A percentile compares a stretch with the other conserved stretches of the same genome.
Conservation (phyloP, 2,113 vertebrate genomes). For the Lophius piscatorius region DNA sequence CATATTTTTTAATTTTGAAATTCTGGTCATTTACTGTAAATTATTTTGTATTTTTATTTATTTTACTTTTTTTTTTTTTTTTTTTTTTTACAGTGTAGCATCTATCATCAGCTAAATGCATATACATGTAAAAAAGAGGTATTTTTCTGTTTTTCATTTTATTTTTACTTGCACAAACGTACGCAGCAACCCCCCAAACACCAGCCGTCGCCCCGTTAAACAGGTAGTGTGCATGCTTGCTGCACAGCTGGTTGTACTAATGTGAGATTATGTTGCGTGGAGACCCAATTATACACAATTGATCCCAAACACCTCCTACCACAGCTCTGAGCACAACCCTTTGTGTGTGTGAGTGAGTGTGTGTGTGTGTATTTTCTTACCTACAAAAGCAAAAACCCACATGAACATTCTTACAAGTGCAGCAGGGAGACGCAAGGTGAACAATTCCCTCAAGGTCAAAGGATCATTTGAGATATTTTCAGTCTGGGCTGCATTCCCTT, state of each 20-base stretch:
- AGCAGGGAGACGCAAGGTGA: too few relatives aligned
- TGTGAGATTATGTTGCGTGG: constrained; percentile 70
- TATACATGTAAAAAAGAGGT: too few relatives aligned
- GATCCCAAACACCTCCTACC: constrained; percentile 59
- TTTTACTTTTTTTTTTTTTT: too few relatives aligned
- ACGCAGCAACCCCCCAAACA: constrained; percentile 40
- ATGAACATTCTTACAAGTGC: constrained; percentile 22
- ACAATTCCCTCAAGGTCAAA: constrained; percentile 43
- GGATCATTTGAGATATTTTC: constrained; percentile 15
- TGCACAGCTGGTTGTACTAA: constrained; percentile 66
- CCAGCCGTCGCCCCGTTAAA: constrained; percentile 7
- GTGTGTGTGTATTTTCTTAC: constrained; percentile 27
- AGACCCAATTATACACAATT: constrained; percentile 75
- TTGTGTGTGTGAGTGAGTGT: constrained; percentile 26
- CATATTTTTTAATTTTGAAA: too few relatives aligned
- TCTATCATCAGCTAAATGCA: too few relatives aligned
- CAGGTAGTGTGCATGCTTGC: constrained; percentile 43
- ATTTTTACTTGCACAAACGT: neutral
- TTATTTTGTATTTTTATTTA: too few relatives aligned
- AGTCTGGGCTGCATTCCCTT: neutral
- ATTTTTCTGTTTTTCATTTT: too few relatives aligned
- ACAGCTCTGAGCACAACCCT: constrained; percentile 37
- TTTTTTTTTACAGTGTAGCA: too few relatives aligned
- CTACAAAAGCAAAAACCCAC: constrained; percentile 19
- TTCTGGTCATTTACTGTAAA: too few relatives aligned